Evolutionary conservation across 2,113 vertebrate genomes (phyloP).

Genomic region (Chrysemys picta): DNA sequence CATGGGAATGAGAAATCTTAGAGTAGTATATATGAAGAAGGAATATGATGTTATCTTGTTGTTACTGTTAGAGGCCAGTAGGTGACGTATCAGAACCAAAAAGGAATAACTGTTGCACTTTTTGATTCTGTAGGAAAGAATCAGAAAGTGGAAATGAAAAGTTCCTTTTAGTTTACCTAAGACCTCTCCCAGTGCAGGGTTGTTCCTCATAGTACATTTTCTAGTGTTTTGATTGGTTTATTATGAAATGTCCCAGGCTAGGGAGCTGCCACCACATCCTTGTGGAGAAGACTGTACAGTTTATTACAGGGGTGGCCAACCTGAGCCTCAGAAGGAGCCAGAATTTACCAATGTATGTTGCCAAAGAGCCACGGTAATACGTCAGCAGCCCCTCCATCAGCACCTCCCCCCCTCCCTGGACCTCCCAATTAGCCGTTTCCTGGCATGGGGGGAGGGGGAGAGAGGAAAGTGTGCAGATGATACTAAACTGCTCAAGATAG

Average conservation of each 20-base stretch:
- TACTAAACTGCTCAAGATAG: no score
- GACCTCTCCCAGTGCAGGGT: background rate
- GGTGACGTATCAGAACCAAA: background rate
- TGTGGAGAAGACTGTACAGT: no score
- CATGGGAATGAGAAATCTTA: background rate
- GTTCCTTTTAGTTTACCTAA: background rate
- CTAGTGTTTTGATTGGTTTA: fast-evolving
- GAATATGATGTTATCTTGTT: fast-evolving
- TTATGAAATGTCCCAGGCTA: background rate
- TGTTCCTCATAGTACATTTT: fast-evolving
- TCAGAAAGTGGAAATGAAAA: background rate
- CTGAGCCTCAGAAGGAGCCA: no score
- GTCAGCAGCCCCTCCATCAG: no score
- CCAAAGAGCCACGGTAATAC: no score
- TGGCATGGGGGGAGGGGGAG: no score
- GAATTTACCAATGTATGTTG: no score
- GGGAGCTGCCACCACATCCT: background rate
- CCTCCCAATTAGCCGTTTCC: no score
- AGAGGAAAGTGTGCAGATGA: no score
- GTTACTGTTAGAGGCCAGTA: background rate
- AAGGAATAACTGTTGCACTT: fast-evolving
- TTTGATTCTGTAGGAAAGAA: background rate
- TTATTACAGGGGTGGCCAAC: no score
- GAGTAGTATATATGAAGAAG: background rate
- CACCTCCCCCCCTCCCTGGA: no score